Evolutionary conservation across 1,140 invertebrate genomes (phyloP), one percentile per base, ranked within the genome.

Genomic region (Coenobita brevimanus): DNA sequence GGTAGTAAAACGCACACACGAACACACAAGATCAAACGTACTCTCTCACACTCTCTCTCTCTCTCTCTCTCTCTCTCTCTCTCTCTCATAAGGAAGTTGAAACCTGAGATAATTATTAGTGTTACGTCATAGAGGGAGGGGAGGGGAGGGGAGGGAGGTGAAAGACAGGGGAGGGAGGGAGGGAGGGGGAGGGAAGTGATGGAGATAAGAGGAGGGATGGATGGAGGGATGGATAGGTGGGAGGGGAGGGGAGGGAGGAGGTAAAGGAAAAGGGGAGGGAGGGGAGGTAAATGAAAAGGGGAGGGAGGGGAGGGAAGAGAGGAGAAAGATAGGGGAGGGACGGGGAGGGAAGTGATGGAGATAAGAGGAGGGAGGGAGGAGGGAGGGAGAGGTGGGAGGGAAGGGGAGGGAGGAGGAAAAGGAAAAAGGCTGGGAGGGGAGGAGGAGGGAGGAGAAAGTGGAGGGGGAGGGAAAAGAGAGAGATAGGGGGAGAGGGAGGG

Each of bases 61-160:
- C 62, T 67, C 62, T 67, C 62, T 67, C 62, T 67, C 62, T 64
- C 62, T 64, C 62, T 64, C 62, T 67, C 62, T 67, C 62, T 67
- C 62, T 2, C 62, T 67, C n/a, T 13, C 10, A 67, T 67, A 24
- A 33, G 30, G 64, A 33, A 67, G 30, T 27, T 27, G 64, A 67
- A 67, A 67, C 64, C n/a, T 8, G n/a, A 27, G 64, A 27, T 33
- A 33, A 27, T 67, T 67, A 27, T 67, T 27, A 67, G 4, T 27
- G n/a, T 33, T 67, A 33, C 30, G 30, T n/a, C n/a, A 33, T 33
- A 67, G n/a, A 67, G 38, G 33, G 33, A 21, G 3, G 36, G 57
- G 36, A 41, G 57, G 43, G 73, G 3, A 36, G 33, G 36, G 73
- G 73, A 30, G 36, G 3, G 36, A 62, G 36, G 57, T 30, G 13